Base-by-base conservation (phyloP, 2,888 invertebrate species). In the Tethea ocularis region DNA sequence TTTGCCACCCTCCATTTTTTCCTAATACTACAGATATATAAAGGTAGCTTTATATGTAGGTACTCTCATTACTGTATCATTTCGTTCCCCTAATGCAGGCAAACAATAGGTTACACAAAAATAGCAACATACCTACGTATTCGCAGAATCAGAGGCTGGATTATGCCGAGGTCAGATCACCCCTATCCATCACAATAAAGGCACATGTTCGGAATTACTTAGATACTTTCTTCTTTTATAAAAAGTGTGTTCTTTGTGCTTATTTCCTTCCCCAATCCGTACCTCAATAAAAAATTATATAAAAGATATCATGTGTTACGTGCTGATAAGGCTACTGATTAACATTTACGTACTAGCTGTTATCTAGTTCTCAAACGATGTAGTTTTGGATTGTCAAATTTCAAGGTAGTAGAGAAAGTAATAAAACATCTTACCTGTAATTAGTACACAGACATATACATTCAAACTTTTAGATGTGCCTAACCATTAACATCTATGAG, bases 51-150 rank as follows among this genome's bases (percentile, higher is more conserved):
- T 46, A 15, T 68, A 80, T 78, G 82, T 68, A 80, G 77, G 82
- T 77, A 75, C 78, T 78, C 79, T 87, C 88, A 88, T 89, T 88
- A 86, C 79, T 76, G 83, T 77, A 78, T 77, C 79, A 80, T 83
- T 84, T 79, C 71, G 66, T 81, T 82, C 85, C 86, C 88, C 82
- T 79, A 79, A 78, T 79, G 72, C 75, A 64, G 63, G 67, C 79
- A 81, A 82, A 89, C 86, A 87, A 86, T 64, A 38, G 52, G 41
- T 53, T 57, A 58, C 17, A 57, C 64, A 72, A 71, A 74, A 72
- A 75, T 66, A 74, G 67, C 54, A 56, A 61, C 61, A 61, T 66
- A 68, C 61, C 62, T 36, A 15, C 36, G 36, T 29, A 29, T 62
- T 56, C 60, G 56, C 56, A 53, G 59, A 61, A 64, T 68, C 66